phyloP scores from a whole-genome alignment of 1,140 invertebrate species.

The Pollicipes pollicipes region DNA sequence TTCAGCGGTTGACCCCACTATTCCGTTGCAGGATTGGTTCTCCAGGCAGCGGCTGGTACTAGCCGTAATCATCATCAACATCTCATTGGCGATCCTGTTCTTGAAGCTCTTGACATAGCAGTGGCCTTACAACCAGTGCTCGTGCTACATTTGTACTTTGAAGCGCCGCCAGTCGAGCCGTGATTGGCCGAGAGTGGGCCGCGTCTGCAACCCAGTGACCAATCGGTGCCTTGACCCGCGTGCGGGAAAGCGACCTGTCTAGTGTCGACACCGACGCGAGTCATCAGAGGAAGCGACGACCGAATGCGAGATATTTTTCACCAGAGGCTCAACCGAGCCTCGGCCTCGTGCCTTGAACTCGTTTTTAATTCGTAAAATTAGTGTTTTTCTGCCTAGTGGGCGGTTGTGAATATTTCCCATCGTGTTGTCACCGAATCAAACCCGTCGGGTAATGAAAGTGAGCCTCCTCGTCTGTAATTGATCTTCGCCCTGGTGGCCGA shows the following conservation, averaged over 20 bases:
- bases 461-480: no score
- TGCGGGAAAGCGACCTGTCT: background rate
- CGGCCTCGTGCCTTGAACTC: background rate
- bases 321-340: background rate
- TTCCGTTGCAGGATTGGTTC: slow-evolving; percentile 79
- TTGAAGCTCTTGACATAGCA: slow-evolving; percentile 78
- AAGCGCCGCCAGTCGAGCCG: background rate
- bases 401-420: background rate
- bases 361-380: background rate
- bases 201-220: background rate
- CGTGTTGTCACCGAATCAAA: background rate
- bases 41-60: slow-evolving; percentile 88
- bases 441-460: no score
- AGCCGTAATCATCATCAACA: slow-evolving; percentile 85
- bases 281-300: background rate
- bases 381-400: background rate
- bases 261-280: background rate
- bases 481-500: no score
- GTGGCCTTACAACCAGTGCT: background rate
- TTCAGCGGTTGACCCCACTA: no score
- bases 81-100: slow-evolving; percentile 90
- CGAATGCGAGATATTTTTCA: background rate
- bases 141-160: background rate
- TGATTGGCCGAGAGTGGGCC: background rate
- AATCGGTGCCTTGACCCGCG: background rate